Base-by-base conservation (phyloP, 1,140 invertebrate genomes). In the Anadara kagoshimensis region DNA sequence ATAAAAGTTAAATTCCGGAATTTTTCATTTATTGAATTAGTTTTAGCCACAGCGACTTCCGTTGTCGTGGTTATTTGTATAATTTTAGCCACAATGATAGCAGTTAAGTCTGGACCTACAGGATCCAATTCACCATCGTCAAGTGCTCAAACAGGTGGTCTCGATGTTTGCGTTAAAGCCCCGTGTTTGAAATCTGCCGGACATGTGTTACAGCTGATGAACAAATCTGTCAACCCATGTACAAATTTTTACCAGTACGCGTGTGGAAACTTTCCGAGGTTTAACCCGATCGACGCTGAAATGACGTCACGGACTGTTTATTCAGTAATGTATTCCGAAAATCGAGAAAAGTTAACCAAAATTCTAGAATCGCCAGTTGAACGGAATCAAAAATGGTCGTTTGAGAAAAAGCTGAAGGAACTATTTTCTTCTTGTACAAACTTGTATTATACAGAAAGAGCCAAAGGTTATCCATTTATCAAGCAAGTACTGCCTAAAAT, bases 221-320 rank as follows among this genome's bases (percentile, higher is more conserved):
- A 91, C 75, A 76, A 76, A 16, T 83, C 83, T 16, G 85, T 90
- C 1, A 86, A 92, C 62, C 92, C 92, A 0, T 92, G 91, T 83
- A 86, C 89, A 3, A 88, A 92, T 84, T 92, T 92, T 80, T 91
- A 89, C 79, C 79, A 90, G 51, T 92, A 90, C 71, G 90, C 92
- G 3, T 92, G 91, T 79, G 91, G 91, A 1, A 70, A 76, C 16
- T 87, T 83, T 66, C 51, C 57, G 5, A 62, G 12, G 10, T 24
- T 24, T 5, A 69, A 83, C 61, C 78, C 81, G 0, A 65, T 86
- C 12, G 51, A 79, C 20, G 70, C 78, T n/a, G 75, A 75, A 29
- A 54, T 73, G 7, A 58, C 61, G 14, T 71, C 78, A 20, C 58
- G 66, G n/a, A 79, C 70, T 18, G 65, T 84, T 1, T 73, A 79